Conservation (phyloP, 2,888 invertebrate species). For the Taphrorychus bicolor region DNA sequence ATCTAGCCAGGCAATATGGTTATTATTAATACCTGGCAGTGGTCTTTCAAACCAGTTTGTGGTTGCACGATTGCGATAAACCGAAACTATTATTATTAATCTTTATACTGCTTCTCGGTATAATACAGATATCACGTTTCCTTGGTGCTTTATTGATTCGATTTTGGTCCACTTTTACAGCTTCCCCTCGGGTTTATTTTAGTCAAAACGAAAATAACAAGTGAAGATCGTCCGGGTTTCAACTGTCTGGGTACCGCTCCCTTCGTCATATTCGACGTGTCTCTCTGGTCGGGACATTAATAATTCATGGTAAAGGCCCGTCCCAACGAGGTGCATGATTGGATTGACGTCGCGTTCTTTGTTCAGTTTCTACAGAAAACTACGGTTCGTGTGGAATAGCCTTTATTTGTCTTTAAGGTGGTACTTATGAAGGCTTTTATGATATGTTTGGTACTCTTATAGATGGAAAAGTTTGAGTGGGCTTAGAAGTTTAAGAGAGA, state of each 20-base stretch:
- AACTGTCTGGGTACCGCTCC: neutral
- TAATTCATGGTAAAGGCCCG: slow-evolving; percentile 1
- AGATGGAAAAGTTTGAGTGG: no score
- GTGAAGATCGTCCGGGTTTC: neutral
- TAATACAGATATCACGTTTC: slow-evolving; percentile 19
- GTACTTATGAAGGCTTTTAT: no score
- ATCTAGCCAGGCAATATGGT: slow-evolving; percentile 21
- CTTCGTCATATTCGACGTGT: slow-evolving; percentile 9
- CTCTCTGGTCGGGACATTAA: neutral
- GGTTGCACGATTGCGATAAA: slow-evolving; percentile 23
- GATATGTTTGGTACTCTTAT: no score
- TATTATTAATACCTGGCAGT: slow-evolving; percentile 21
- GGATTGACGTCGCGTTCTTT: neutral
- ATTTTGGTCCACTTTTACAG: neutral
- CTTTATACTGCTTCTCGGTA: slow-evolving; percentile 6
- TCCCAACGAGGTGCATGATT: neutral
- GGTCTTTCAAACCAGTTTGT: slow-evolving; percentile 30
- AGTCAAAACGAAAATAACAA: neutral
- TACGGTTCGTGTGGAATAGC: no score
- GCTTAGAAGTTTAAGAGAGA: no score
- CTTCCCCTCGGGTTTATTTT: neutral
- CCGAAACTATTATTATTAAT: slow-evolving; percentile 23
- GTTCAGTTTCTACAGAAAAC: neutral
- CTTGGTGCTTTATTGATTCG: neutral
- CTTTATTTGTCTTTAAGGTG: neutral